phyloP scores from a whole-genome alignment of 1,140 invertebrate genomes.

The Drosophila nebulosa region DNA sequence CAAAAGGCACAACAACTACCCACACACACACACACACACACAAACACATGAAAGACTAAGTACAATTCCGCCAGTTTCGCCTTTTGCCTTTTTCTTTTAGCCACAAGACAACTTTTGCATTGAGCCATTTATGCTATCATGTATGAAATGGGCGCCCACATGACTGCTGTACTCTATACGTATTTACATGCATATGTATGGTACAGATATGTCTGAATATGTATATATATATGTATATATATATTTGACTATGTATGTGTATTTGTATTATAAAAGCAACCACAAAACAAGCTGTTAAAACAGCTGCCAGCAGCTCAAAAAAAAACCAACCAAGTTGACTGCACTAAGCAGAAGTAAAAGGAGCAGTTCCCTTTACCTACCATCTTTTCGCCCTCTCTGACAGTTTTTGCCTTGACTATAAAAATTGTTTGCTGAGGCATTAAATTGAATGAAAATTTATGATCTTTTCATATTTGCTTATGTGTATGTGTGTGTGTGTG shows the following conservation, averaged over 20 bases:
- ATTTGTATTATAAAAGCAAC: slow-evolving; percentile 50
- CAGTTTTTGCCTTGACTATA: slow-evolving; percentile 67
- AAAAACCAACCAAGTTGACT: slow-evolving; percentile 14
- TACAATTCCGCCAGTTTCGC: slow-evolving; percentile 26
- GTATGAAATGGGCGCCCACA: slow-evolving; percentile 55
- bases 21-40: not conserved
- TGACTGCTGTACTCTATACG: slow-evolving; percentile 16
- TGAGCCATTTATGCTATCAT: slow-evolving; percentile 56
- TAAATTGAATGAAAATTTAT: slow-evolving; percentile 81
- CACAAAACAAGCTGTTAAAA: slow-evolving; percentile 73
- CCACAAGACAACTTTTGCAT: slow-evolving; percentile 40
- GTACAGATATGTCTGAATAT: not conserved
- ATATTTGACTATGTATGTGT: slow-evolving; percentile 13
- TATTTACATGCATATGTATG: slow-evolving; percentile 7
- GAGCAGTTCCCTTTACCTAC: not conserved
- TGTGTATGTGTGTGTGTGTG: slow-evolving; percentile 21
- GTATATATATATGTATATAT: slow-evolving; percentile 4
- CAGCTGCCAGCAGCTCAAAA: slow-evolving; percentile 46
- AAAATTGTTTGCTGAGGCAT: slow-evolving; percentile 80
- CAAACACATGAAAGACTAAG: not conserved
- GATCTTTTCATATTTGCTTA: slow-evolving; percentile 80
- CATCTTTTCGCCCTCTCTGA: slow-evolving; percentile 34
- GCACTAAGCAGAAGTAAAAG: slow-evolving; percentile 12
- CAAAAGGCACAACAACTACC: not conserved
- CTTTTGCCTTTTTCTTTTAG: slow-evolving; percentile 17